phyloP scores from a whole-genome alignment of 2,888 invertebrate genomes.

The Torymus auratus region DNA sequence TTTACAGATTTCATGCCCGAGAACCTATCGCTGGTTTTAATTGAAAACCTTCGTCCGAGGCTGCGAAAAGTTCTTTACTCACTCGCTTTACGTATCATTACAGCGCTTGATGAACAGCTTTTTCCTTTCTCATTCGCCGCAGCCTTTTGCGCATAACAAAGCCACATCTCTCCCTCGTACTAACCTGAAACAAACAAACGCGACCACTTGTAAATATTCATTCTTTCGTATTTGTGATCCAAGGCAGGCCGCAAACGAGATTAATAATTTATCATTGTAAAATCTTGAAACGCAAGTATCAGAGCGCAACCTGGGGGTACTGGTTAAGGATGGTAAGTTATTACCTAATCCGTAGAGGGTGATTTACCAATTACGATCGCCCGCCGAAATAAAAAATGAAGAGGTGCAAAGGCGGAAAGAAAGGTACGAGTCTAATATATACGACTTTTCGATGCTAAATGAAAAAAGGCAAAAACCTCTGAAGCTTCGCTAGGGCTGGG shows the following conservation, averaged over 20 bases:
- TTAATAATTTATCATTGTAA: conserved; percentile 43
- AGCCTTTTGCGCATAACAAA: no score
- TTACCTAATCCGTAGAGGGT: background rate
- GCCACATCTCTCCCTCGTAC: background rate
- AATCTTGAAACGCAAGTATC: conserved; percentile 26
- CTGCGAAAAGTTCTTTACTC: no score
- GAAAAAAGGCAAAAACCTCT: conserved; percentile 18
- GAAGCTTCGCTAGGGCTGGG: background rate
- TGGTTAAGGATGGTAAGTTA: conserved; percentile 24
- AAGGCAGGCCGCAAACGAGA: background rate
- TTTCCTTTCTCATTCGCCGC: no score
- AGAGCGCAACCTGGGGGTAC: no score
- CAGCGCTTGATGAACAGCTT: no score
- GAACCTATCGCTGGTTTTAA: no score
- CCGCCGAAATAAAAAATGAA: background rate
- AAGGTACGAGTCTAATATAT: conserved; percentile 23
- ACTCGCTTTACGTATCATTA: no score
- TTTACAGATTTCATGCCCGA: no score
- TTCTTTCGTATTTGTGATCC: background rate
- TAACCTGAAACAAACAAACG: conserved; percentile 53
- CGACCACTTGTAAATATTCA: conserved; percentile 32
- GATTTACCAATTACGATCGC: background rate
- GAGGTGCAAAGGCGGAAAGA: conserved; percentile 9
- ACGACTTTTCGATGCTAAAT: conserved; percentile 40
- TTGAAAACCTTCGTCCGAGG: no score